Evolutionary conservation across 2,888 invertebrate genomes (phyloP), one percentile per base, ranked within the genome.

Genomic region (Perizoma affinitatum): DNA sequence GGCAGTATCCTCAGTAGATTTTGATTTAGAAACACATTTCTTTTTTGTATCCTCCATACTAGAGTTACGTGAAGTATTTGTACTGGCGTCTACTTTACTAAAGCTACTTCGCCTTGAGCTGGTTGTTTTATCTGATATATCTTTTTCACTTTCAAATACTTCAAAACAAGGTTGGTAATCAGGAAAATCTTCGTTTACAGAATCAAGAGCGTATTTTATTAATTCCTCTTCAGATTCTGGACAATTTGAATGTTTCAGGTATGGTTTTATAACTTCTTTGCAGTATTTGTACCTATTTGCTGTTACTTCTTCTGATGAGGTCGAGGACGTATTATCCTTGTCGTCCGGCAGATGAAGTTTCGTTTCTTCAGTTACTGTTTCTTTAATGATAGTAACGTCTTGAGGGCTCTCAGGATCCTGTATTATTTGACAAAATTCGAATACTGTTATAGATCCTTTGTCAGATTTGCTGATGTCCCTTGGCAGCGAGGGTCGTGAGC

Each of bases 231-330:
- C 72, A 33, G 74, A 73, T 42, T 71, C 66, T 9, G 69, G 70
- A 55, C 73, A 74, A 40, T 74, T 67, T 8, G 74, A 70, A 47
- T 68, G 58, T 62, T 75, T 78, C 6, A 80, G 54, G 11, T 72
- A 78, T 0, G 84, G 84, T 59, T 73, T 74, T 43, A 79, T 79
- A 4, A 84, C 74, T 71, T 86, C 85, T 64, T 71, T 80, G 53
- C 79, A 79, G 56, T 82, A 82, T 58, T 62, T 76, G 47, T 76
- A 77, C 55, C 72, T 69, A 6, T 70, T 76, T 7, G 74, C 61
- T 41, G 63, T 59, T 5, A 66, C 67, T 9, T 70, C 65, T 6
- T 67, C 60, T 4, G 50, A 51, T 10, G 53, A 55, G 40, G 62
- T 66, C 5, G 53, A 5, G 0, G 48, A 41, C 5, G 44, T 48